Evolutionary conservation across 2,888 invertebrate species (phyloP).

Genomic region (Myathropa florea): DNA sequence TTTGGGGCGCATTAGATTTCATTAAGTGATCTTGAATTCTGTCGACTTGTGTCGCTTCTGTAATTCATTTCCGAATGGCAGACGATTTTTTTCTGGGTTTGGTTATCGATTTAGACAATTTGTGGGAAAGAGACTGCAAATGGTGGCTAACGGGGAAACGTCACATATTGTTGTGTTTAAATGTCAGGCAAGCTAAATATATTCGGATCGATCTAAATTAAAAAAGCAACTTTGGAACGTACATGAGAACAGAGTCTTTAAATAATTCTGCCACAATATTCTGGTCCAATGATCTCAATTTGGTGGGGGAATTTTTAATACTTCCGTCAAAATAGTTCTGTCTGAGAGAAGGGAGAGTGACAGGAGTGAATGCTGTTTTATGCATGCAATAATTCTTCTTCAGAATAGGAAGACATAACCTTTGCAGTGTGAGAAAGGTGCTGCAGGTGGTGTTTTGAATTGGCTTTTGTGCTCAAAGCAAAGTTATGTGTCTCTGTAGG

Average conservation of each 20-base stretch:
- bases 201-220: neutral
- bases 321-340: neutral
- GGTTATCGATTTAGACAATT: neutral
- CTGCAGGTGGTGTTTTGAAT: neutral
- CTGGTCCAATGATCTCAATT: neutral
- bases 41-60: conserved; percentile 46
- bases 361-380: neutral
- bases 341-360: neutral
- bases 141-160: neutral
- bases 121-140: neutral
- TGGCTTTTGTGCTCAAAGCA: too few relatives aligned
- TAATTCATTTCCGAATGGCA: conserved; percentile 55
- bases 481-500: too few relatives aligned
- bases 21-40: conserved; percentile 67
- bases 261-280: neutral
- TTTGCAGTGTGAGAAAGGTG: neutral
- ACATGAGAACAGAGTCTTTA: neutral
- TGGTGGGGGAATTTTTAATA: neutral
- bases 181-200: conserved; percentile 25
- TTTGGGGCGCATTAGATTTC: conserved; percentile 69
- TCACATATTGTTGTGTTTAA: conserved; percentile 6
- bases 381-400: neutral
- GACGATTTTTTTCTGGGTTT: neutral
- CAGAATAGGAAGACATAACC: neutral
- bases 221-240: neutral